Conservation (phyloP, 2,113 vertebrate species). For the Bombycilla garrulus region DNA sequence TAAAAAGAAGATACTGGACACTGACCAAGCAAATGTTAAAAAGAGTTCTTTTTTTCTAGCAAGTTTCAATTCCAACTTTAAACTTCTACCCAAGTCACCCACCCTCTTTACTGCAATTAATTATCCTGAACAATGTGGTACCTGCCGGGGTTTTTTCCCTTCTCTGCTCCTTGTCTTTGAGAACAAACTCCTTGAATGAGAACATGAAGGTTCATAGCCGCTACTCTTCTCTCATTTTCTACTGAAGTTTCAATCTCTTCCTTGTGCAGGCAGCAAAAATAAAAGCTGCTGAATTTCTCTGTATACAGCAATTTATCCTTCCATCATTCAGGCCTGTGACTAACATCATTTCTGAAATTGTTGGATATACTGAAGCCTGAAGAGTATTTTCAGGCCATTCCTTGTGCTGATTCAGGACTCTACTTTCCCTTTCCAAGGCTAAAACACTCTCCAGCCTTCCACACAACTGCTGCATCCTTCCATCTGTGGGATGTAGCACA, state of each 20-base stretch:
- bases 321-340: not conserved
- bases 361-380: not conserved
- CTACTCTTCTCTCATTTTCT: not conserved
- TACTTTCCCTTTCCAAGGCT: not conserved
- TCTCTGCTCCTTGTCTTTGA: not conserved
- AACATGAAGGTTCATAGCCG: not conserved
- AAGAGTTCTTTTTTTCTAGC: not conserved
- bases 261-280: not conserved
- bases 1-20: not conserved
- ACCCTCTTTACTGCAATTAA: not conserved
- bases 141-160: not conserved
- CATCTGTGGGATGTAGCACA: not conserved
- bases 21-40: not conserved
- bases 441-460: not conserved
- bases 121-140: not conserved
- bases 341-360: not conserved
- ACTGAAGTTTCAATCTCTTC: not conserved
- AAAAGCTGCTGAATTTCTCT: not conserved
- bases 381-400: not conserved
- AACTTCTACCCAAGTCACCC: not conserved
- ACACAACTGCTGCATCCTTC: not conserved
- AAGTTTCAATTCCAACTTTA: not conserved
- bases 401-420: not conserved
- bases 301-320: not conserved
- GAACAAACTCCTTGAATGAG: not conserved